phyloP scores from a whole-genome alignment of 2,113 vertebrate genomes.

The Antidorcas marsupialis region DNA sequence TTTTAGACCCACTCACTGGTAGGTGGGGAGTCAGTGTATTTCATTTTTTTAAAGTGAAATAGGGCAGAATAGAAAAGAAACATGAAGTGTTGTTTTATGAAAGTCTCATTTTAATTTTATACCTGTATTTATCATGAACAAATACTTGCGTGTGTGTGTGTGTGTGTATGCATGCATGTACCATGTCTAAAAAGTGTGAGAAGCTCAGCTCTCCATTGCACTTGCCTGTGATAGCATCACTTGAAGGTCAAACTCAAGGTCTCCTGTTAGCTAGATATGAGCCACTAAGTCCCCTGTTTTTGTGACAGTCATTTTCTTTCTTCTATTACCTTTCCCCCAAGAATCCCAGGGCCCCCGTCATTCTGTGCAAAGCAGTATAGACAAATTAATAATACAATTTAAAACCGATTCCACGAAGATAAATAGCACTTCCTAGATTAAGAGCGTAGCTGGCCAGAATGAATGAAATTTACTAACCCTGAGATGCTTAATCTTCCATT shows the following conservation, averaged over 20 bases:
- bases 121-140: not conserved
- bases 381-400: slow-evolving; percentile 75
- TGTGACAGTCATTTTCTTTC: slow-evolving; percentile 49
- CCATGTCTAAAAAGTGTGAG: not conserved
- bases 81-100: not conserved
- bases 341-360: slow-evolving; percentile 37
- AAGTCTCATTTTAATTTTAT: not conserved
- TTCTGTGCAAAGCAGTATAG: slow-evolving; percentile 42
- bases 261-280: not conserved
- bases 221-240: not conserved
- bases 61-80: not conserved
- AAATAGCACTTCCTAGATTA: slow-evolving; percentile 64
- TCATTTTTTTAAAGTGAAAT: not conserved
- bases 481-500: slow-evolving; percentile 69
- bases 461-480: slow-evolving; percentile 52
- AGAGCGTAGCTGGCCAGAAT: slow-evolving; percentile 59
- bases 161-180: not conserved
- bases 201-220: not conserved
- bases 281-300: not conserved
- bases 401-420: slow-evolving; percentile 65
- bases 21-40: not conserved
- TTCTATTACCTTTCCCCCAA: slow-evolving; percentile 46
- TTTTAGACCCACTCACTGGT: not conserved
- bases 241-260: slow-evolving; percentile 55
- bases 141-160: not conserved